Evolutionary conservation across 2,113 vertebrate species (phyloP).

Genomic region (Genyomyrus donnyi): DNA sequence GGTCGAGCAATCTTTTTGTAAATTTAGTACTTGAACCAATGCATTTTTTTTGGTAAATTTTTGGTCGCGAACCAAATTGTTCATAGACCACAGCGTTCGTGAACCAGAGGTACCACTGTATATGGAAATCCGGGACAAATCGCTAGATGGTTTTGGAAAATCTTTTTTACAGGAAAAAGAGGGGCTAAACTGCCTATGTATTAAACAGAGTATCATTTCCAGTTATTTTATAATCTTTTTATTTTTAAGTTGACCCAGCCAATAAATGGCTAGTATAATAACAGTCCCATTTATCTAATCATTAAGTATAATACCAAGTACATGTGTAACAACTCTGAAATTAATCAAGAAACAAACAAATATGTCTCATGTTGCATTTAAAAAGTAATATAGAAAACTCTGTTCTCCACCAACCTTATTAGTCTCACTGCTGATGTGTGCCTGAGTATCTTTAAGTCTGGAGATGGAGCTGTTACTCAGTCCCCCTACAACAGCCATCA

Average conservation of each 20-base stretch:
- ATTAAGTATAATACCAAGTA: not conserved
- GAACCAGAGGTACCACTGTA: too few relatives aligned
- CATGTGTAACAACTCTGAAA: not conserved
- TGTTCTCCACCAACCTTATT: conserved; percentile 62
- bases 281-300: not conserved
- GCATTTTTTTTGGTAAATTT: too few relatives aligned
- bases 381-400: not conserved
- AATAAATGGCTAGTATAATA: not conserved
- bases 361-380: not conserved
- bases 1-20: too few relatives aligned
- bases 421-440: conserved; percentile 70
- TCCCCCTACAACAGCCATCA: conserved; percentile 86
- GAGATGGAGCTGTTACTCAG: conserved; percentile 87
- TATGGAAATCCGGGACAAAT: too few relatives aligned
- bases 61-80: too few relatives aligned
- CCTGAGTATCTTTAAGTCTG: conserved; percentile 80
- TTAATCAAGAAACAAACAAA: not conserved
- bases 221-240: not conserved
- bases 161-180: not conserved
- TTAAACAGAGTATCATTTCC: not conserved
- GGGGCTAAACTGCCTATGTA: not conserved
- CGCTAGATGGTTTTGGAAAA: too few relatives aligned
- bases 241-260: not conserved
- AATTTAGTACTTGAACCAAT: too few relatives aligned
- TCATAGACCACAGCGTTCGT: too few relatives aligned